Conservation (phyloP, 1,140 invertebrate genomes). For the Microplitis mediator region DNA sequence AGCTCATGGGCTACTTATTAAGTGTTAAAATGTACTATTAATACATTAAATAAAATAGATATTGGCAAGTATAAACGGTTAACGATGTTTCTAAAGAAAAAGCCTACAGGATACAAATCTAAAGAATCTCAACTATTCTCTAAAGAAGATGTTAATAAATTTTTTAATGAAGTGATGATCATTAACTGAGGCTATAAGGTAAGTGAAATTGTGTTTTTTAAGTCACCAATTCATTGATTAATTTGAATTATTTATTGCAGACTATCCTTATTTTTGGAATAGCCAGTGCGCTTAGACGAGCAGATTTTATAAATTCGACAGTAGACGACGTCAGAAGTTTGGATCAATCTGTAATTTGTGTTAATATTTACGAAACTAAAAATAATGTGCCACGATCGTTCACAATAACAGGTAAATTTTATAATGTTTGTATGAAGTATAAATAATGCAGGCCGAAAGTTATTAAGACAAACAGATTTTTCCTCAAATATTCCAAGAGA, state of each 20-base stretch:
- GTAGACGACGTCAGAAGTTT: neutral
- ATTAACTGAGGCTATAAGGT: neutral
- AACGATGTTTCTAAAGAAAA: slow-evolving; percentile 27
- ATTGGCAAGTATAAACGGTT: slow-evolving; percentile 16
- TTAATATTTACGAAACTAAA: neutral
- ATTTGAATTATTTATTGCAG: neutral
- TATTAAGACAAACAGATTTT: neutral
- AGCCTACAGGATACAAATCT: slow-evolving; percentile 5
- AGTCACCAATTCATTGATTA: neutral
- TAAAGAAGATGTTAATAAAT: slow-evolving; percentile 1
- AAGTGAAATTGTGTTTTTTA: neutral
- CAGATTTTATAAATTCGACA: neutral
- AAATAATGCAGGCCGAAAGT: neutral
- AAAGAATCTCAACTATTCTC: slow-evolving; percentile 10
- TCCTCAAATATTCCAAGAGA: neutral
- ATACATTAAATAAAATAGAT: no score
- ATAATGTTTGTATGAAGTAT: neutral
- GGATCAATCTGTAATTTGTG: neutral
- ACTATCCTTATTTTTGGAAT: no score
- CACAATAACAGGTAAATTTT: neutral
- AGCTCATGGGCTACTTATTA: no score
- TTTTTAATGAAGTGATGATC: neutral
- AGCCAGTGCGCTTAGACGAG: neutral
- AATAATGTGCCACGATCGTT: neutral
- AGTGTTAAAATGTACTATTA: no score